A percentile compares a stretch with the other conserved stretches of the same genome.
Evolutionary conservation across 2,888 invertebrate genomes (phyloP).

Genomic region (Kryphioiulus occultus): DNA sequence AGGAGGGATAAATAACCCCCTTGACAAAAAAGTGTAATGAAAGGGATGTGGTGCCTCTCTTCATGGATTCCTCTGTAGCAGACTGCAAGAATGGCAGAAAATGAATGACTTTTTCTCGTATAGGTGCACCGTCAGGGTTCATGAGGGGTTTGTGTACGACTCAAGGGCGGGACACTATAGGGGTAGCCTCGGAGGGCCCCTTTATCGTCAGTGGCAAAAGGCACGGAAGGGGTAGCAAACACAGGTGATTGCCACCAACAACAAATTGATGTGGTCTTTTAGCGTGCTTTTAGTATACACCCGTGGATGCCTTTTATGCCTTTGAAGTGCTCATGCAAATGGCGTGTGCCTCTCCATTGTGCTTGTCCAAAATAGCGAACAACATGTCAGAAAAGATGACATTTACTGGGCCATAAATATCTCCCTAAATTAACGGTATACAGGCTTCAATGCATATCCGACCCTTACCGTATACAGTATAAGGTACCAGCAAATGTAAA

Average conservation of each 20-base stretch:
- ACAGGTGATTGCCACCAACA: slow-evolving; percentile 44
- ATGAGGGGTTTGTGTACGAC: background rate
- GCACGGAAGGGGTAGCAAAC: background rate
- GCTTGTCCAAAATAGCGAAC: background rate
- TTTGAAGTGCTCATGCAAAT: slow-evolving; percentile 21
- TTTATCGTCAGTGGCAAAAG: background rate
- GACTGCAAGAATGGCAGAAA: background rate
- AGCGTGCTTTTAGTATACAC: background rate
- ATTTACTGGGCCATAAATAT: background rate
- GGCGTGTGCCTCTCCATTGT: background rate
- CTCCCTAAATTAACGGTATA: background rate
- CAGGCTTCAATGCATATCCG: background rate
- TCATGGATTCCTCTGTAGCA: background rate
- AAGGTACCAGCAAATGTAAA: too few relatives aligned
- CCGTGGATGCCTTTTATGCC: background rate
- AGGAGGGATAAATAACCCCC: background rate
- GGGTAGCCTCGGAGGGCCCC: background rate
- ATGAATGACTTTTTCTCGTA: background rate
- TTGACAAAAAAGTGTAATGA: background rate
- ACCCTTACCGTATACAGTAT: too few relatives aligned
- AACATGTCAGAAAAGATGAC: background rate
- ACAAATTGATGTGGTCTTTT: slow-evolving; percentile 45
- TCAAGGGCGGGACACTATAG: slow-evolving; percentile 11
- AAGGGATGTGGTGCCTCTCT: background rate
- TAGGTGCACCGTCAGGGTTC: background rate